Evolutionary conservation across 2,888 invertebrate genomes (phyloP).

Genomic region (Lysandra coridon): DNA sequence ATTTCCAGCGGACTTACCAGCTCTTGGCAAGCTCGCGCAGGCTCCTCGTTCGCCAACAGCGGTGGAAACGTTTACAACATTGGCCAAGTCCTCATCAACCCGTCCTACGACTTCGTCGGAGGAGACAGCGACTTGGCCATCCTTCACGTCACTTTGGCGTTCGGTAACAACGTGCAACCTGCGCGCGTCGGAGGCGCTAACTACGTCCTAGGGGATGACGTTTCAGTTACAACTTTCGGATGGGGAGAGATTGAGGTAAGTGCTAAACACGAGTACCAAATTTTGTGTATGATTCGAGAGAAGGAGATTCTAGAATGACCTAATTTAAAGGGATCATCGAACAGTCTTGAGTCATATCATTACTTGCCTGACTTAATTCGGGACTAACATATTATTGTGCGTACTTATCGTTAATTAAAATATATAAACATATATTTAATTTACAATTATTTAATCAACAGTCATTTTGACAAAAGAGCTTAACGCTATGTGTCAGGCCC

Average conservation of each 20-base stretch:
- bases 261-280: not conserved
- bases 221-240: constrained; percentile 52
- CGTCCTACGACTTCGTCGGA: constrained; percentile 42
- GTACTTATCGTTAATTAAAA: too few relatives aligned
- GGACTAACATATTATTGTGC: too few relatives aligned
- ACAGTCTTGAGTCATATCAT: too few relatives aligned
- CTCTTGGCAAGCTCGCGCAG: constrained; percentile 45
- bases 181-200: constrained; percentile 49
- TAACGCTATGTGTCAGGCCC: too few relatives aligned
- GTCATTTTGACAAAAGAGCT: too few relatives aligned
- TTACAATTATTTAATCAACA: too few relatives aligned
- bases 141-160: constrained; percentile 42
- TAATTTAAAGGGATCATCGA: too few relatives aligned
- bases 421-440: too few relatives aligned
- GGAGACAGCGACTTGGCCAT: constrained; percentile 52
- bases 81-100: constrained; percentile 43
- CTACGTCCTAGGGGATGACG: constrained; percentile 49
- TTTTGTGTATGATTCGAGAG: not conserved
- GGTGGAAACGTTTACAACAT: constrained; percentile 41
- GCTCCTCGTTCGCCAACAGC: constrained; percentile 47
- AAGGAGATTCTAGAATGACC: too few relatives aligned
- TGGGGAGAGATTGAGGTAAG: constrained; percentile 48
- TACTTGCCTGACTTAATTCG: too few relatives aligned
- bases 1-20: not conserved
- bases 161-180: constrained; percentile 42